Base-by-base conservation (phyloP, 2,113 vertebrate species). In the Semnornis frantzii region DNA sequence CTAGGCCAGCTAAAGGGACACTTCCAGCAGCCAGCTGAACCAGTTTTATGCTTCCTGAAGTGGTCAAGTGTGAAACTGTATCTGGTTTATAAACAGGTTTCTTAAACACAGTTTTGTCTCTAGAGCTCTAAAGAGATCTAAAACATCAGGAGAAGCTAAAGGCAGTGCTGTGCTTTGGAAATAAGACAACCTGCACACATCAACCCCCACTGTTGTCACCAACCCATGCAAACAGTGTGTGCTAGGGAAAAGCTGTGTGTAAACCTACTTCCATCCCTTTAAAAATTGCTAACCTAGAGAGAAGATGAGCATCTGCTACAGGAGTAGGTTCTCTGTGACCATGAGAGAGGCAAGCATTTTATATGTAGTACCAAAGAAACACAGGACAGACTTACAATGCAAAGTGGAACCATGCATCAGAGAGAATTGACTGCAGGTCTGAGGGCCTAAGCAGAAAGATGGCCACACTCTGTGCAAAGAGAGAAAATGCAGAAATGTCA, bases 361-460 rank as follows among this genome's bases (percentile, higher is more conserved):
- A 19, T 25, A 31, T 3, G 15, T 1, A 55, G 19, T 13, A n/a
- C 27, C 31, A 72, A 52, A 82, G 30, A 33, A 1, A 13, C 8
- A 13, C 14, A 55, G 0, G 2, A 42, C 37, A 86, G 69, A 97
- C 98, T 98, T 97, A 98, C 98, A 98, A 98, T 46, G 98, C 97
- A 76, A 98, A 97, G 89, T 98, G 98, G 94, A 98, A 98, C 98
- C 98, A 98, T 20, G 98, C 98, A 34, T 98, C 98, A 0, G 98
- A 98, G 48, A 98, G 97, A 54, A 98, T 97, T 2, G 98, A 98
- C 11, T 98, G 98, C 31, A 98, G 97, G 58, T 98, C 98, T 3
- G 98, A 98, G 25, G 98, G 98, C 83, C 98, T 95, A 58, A 98
- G 97, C 90, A 98, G 95, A 92, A 98, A 98, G 82, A 98, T 98